Evolutionary conservation across 2,888 invertebrate genomes (phyloP).

Genomic region (Drosophila maculinotata): DNA sequence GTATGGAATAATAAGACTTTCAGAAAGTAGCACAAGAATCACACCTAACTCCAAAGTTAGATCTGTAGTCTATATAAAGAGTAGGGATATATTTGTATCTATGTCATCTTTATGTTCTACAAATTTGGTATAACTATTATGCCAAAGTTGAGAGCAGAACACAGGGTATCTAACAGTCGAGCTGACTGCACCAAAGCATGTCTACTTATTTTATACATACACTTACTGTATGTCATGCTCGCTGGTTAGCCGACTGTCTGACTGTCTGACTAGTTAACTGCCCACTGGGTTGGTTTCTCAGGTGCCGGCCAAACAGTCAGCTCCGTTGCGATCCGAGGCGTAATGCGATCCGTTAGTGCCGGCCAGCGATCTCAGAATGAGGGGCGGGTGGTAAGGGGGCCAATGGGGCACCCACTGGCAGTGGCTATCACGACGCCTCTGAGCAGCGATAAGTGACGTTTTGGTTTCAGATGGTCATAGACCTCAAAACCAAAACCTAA

Average conservation of each 20-base stretch:
- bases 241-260: conserved; percentile 37
- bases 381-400: not conserved
- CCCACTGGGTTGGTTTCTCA: conserved; percentile 48
- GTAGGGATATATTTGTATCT: not conserved
- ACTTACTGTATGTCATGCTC: conserved; percentile 62
- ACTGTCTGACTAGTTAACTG: conserved; percentile 49
- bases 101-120: no score
- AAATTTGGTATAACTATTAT: no score
- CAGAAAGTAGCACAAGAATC: no score
- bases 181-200: not conserved
- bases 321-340: no score
- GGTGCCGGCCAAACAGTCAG: conserved; percentile 29
- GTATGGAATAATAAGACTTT: no score
- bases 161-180: conserved; percentile 7
- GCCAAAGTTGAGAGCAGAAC: no score
- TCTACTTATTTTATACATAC: conserved; percentile 8
- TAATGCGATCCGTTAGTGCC: conserved; percentile 57
- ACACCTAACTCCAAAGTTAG: no score
- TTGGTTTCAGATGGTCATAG: conserved; percentile 53
- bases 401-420: conserved; percentile 22
- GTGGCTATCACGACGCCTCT: conserved; percentile 38
- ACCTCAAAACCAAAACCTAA: conserved; percentile 50
- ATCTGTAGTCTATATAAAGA: no score
- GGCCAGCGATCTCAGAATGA: conserved; percentile 29
- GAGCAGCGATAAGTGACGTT: conserved; percentile 48